Percentiles rank a stretch among this genome's conserved stretches.
These are phyloP conservation scores for Luidia sarsii DNA, from an alignment of 53 echinoderm and acorn worm genomes.

Conservation along the genomic window DNA sequence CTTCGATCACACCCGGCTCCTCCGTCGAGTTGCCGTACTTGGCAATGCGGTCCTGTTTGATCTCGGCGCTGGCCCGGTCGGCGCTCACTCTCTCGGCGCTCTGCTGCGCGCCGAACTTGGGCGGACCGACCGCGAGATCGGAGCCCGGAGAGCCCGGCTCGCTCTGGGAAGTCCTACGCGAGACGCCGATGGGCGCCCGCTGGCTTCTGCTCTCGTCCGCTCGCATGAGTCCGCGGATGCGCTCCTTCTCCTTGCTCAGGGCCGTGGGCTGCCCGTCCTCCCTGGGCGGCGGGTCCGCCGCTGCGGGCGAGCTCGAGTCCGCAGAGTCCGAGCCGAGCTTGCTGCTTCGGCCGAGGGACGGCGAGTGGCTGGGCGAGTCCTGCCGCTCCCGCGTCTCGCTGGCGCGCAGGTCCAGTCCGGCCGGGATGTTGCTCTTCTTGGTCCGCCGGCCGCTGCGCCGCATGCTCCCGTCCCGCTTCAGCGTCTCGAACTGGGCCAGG, in stretches of 20 bases:
- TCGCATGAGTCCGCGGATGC: constrained; percentile 37
- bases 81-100: constrained; percentile 16
- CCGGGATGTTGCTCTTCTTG: constrained; percentile 19
- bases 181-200: neutral
- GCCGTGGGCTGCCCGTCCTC: neutral
- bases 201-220: constrained; percentile 5
- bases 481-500: constrained; percentile 39
- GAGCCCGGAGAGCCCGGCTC: constrained; percentile 5
- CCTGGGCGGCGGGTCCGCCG: neutral
- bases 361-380: constrained; percentile 62
- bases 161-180: constrained; percentile 14
- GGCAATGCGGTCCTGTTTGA: constrained; percentile 29
- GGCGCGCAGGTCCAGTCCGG: constrained; percentile 18
- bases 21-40: constrained; percentile 14
- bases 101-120: neutral
- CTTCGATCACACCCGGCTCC: neutral
- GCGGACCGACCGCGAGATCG: neutral
- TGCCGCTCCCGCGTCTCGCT: constrained; percentile 62
- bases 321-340: neutral
- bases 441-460: constrained; percentile 66
- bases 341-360: neutral
- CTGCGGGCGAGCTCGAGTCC: neutral
- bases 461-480: constrained; percentile 78
- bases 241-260: constrained; percentile 24
- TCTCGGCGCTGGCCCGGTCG: constrained; percentile 32